phyloP scores from a whole-genome alignment of 2,113 vertebrate species.

The Heteronetta atricapilla region DNA sequence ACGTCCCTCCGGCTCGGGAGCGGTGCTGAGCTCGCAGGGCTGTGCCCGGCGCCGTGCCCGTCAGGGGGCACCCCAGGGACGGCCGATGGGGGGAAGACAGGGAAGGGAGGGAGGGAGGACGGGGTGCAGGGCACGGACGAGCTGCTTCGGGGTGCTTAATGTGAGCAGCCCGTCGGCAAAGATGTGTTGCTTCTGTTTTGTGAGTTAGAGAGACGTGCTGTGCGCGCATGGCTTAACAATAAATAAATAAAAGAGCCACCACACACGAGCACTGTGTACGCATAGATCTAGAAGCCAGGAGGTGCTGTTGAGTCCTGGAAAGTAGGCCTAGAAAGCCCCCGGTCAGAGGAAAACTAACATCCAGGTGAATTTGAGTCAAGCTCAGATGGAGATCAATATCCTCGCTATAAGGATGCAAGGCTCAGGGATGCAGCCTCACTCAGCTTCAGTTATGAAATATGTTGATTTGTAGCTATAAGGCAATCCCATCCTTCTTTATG shows the following conservation, averaged over 20 bases:
- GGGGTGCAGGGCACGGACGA: rapidly evolving
- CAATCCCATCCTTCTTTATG: background rate
- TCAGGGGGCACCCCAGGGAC: conserved; percentile 3
- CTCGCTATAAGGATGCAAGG: background rate
- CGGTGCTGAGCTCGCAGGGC: too few species aligned
- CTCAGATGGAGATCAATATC: background rate
- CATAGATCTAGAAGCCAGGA: background rate
- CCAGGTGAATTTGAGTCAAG: background rate
- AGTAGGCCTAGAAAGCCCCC: background rate
- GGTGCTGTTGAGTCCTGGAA: background rate
- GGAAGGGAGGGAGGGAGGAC: too few species aligned
- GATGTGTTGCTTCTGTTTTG: background rate
- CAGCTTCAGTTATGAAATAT: background rate
- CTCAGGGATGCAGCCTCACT: background rate
- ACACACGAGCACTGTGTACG: background rate
- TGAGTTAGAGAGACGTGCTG: background rate
- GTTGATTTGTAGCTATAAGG: background rate
- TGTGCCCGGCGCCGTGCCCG: background rate
- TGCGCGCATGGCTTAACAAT: background rate
- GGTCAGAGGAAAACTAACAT: background rate
- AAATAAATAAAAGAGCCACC: too few species aligned
- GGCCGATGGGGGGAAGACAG: too few species aligned
- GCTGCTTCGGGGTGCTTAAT: background rate
- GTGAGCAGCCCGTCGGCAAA: background rate
- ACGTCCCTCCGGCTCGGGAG: too few species aligned